These are phyloP conservation scores for Phataginus tricuspis DNA, from an alignment of 2,797 vertebrate species.

Conservation along the genomic window DNA sequence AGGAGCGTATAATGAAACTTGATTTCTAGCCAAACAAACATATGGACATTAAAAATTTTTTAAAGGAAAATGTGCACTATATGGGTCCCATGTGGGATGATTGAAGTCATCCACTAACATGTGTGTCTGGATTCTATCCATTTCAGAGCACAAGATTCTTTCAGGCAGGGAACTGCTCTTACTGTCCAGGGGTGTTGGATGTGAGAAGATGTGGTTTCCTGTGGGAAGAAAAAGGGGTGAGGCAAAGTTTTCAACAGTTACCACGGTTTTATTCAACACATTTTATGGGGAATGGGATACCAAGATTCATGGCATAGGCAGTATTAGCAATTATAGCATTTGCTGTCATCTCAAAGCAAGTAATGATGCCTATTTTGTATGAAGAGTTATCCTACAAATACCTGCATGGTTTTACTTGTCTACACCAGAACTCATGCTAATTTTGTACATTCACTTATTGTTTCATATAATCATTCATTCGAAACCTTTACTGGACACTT, in stretches of 20 bases:
- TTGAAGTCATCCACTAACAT: conserved; percentile 79
- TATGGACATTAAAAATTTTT: conserved; percentile 78
- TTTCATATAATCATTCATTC: background rate
- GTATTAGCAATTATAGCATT: background rate
- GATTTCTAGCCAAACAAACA: conserved; percentile 84
- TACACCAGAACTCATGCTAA: background rate
- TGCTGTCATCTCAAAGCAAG: background rate
- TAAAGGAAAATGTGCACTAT: conserved; percentile 43
- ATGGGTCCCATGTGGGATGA: conserved; percentile 74
- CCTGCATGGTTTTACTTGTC: background rate
- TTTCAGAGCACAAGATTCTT: conserved; percentile 61
- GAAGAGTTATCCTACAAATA: background rate
- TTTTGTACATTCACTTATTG: background rate
- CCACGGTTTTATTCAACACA: background rate
- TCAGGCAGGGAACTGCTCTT: conserved; percentile 66
- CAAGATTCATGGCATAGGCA: background rate
- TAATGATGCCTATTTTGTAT: background rate
- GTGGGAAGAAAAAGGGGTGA: background rate
- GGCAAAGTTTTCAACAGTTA: conserved; percentile 38
- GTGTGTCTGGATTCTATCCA: conserved; percentile 73
- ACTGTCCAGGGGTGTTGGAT: conserved; percentile 68
- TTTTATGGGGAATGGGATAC: background rate
- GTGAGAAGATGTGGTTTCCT: conserved; percentile 57
- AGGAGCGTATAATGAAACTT: conserved; percentile 81
- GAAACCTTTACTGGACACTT: background rate